phyloP scores from a whole-genome alignment of 2,797 vertebrate genomes.

The Carduelis carduelis region DNA sequence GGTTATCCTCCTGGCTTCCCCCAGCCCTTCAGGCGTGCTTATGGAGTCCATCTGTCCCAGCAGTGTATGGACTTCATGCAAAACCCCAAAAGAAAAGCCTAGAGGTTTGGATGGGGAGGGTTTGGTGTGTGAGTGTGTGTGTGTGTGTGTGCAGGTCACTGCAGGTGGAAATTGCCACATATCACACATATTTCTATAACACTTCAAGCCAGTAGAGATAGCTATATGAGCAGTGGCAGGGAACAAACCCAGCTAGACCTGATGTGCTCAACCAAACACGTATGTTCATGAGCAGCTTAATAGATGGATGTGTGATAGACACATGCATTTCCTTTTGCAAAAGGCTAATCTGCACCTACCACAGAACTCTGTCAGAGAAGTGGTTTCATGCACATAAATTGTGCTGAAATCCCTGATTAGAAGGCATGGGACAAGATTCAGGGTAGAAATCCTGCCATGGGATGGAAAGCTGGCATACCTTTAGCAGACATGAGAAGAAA shows the following conservation, averaged over 20 bases:
- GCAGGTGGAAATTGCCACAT: neutral
- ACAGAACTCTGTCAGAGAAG: neutral
- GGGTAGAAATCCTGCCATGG: neutral
- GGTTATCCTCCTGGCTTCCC: neutral
- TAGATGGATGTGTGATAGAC: neutral
- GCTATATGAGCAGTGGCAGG: neutral
- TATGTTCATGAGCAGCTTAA: neutral
- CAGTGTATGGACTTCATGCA: neutral
- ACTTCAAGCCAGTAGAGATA: neutral
- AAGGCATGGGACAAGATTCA: conserved; percentile 19
- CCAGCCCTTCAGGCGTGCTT: rapidly evolving
- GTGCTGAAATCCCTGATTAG: neutral
- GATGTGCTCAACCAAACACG: neutral
- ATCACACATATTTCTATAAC: neutral
- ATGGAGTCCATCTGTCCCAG: neutral
- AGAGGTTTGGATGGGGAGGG: neutral
- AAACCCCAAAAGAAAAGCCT: neutral
- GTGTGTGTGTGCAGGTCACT: neutral
- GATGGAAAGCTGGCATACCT: neutral
- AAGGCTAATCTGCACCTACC: conserved; percentile 21
- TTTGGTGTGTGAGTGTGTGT: too few relatives aligned
- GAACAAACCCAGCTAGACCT: neutral
- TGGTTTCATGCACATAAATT: neutral
- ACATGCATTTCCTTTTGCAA: neutral
- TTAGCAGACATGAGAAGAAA: conserved; percentile 23